A percentile compares a stretch with the other conserved stretches of the same genome.
Evolutionary conservation across 2,888 invertebrate genomes (phyloP).

Genomic region (Thereva nobilitata): DNA sequence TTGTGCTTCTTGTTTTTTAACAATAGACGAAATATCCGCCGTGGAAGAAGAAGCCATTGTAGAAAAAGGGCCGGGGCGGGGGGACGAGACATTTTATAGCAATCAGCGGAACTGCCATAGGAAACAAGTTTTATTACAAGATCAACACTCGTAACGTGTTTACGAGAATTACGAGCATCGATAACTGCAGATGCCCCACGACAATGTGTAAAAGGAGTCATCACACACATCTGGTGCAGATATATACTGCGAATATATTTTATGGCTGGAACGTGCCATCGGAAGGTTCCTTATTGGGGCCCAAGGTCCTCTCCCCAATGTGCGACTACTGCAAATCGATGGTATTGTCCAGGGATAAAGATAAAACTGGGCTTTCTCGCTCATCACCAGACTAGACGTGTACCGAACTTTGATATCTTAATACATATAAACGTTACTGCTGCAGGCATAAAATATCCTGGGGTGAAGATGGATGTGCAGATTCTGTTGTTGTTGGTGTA

Average conservation of each 20-base stretch:
- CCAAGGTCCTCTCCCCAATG: background rate
- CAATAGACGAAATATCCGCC: no score
- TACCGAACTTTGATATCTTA: slow-evolving; percentile 30
- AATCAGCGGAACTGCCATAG: slow-evolving; percentile 30
- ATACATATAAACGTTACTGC: background rate
- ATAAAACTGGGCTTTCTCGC: slow-evolving; percentile 11
- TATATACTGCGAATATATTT: slow-evolving; percentile 31
- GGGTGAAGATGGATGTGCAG: no score
- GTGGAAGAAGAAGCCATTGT: background rate
- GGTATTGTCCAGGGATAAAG: slow-evolving; percentile 13
- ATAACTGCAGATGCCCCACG: slow-evolving; percentile 22
- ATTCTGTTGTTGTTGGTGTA: no score
- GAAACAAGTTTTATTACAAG: slow-evolving; percentile 29
- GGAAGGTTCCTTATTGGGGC: slow-evolving; percentile 15
- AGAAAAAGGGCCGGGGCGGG: background rate
- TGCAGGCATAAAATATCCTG: no score
- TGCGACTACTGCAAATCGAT: slow-evolving; percentile 23
- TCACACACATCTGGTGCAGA: slow-evolving; percentile 32
- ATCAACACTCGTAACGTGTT: slow-evolving; percentile 34
- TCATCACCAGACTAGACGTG: slow-evolving; percentile 13
- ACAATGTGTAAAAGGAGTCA: slow-evolving; percentile 30
- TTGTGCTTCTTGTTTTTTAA: no score
- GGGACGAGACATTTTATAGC: slow-evolving; percentile 24
- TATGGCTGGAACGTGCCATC: slow-evolving; percentile 28
- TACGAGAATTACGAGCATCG: slow-evolving; percentile 29